Evolutionary conservation across 2,888 invertebrate species (phyloP).

Genomic region (Monochamus alternatus): DNA sequence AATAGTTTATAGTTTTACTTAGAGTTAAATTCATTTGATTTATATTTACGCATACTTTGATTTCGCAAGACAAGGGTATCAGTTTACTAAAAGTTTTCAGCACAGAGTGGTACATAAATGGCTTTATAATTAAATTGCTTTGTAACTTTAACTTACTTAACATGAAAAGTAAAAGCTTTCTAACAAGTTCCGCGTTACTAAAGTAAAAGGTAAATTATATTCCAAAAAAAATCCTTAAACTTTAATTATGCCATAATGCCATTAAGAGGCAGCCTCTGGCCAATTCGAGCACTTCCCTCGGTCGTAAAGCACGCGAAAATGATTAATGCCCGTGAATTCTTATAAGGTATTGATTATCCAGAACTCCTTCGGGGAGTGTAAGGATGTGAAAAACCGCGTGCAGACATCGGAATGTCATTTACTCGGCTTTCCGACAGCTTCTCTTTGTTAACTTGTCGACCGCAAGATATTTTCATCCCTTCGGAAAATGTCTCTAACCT

Average conservation of each 20-base stretch:
- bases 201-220: conserved; percentile 11
- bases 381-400: conserved; percentile 56
- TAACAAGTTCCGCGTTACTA: conserved; percentile 1
- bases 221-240: conserved; percentile 9
- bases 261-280: conserved; percentile 21
- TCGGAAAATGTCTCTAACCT: conserved; percentile 55
- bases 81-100: conserved; percentile 6
- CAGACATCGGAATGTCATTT: conserved; percentile 66
- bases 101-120: neutral
- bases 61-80: neutral
- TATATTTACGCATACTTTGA: neutral
- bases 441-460: conserved; percentile 66
- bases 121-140: conserved; percentile 7
- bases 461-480: conserved; percentile 64
- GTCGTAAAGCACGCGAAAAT: conserved; percentile 28
- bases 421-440: conserved; percentile 61
- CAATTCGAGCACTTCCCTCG: conserved; percentile 13
- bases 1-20: too few species aligned
- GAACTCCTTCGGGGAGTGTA: conserved; percentile 39
- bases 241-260: conserved; percentile 28
- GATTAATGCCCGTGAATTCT: conserved; percentile 45
- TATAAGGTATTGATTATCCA: conserved; percentile 49
- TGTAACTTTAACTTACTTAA: neutral
- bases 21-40: neutral
- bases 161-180: conserved; percentile 6